Conservation (phyloP, 2,797 vertebrate species). For the Trachops cirrhosus region DNA sequence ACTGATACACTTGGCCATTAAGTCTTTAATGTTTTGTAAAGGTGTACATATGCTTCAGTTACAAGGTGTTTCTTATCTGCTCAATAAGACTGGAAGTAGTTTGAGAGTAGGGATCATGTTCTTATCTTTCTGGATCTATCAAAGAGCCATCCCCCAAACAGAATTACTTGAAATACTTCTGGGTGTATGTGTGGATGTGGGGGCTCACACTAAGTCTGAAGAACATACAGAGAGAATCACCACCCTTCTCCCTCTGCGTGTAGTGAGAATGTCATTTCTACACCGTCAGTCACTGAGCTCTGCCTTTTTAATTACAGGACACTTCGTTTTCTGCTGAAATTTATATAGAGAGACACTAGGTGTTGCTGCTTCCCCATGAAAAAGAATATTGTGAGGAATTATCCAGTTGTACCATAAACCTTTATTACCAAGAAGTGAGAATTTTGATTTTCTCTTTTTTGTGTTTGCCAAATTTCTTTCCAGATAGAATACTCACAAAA, state of each 20-base stretch:
- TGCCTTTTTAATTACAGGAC: background rate
- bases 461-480: background rate
- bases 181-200: background rate
- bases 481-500: slow-evolving; percentile 1
- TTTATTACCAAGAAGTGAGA: slow-evolving; percentile 8
- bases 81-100: background rate
- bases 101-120: background rate
- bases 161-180: background rate
- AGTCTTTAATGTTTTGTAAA: background rate
- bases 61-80: background rate
- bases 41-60: background rate
- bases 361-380: slow-evolving; percentile 61
- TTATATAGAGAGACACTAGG: slow-evolving; percentile 59
- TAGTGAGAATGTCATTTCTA: background rate
- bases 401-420: background rate
- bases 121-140: background rate
- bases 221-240: background rate
- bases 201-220: background rate
- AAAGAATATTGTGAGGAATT: slow-evolving; percentile 17
- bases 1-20: background rate
- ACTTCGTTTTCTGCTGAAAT: slow-evolving; percentile 40
- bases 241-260: background rate
- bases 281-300: background rate
- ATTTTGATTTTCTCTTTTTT: slow-evolving; percentile 8
- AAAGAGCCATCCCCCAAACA: background rate